Base-by-base conservation (phyloP, 2,113 vertebrate genomes). In the Chlorodrepanis virens region DNA sequence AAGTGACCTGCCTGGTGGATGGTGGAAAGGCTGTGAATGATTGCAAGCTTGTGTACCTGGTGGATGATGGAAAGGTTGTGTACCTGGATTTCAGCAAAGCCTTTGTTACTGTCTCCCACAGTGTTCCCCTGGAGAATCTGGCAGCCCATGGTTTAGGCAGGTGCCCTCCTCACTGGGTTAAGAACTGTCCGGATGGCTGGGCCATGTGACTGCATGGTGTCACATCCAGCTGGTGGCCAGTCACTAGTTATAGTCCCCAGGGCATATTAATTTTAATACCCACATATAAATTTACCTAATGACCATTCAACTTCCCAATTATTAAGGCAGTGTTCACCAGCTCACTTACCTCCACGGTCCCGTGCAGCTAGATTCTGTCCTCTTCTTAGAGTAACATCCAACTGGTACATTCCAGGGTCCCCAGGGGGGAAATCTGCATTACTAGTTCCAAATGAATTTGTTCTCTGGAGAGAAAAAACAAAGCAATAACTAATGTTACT, bases 351-450 rank as follows among this genome's bases (percentile, higher is more conserved):
- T 98, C 99, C 99, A 83, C 99, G 97, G 96, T 99, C 99, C 49
- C 99, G 98, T 83, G 99, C 99, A 94, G 99, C 99, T 92, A 99
- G 98, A 97, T 98, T 98, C 90, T 98, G 98, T 96, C 99, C 99
- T 97, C 98, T 99, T 97, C 97, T 99, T 68, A 99, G 97, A 91
- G 98, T 97, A 83, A 99, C 83, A n/a, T 99, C 99, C 98, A 99
- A 74, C 96, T 99, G 99, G 98, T 99, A 99, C 98, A 99, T 99
- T 94, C 98, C 97, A 90, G 98, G 98, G 70, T 98, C 97, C 18
- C 95, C 95, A 59, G 97, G 79, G 37, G 97, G 90, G 42, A 97
- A 94, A 94, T 99, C 98, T 89, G 98, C 98, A 99, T 99, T 98
- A 98, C 98, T 98, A 60, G 98, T 97, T 90, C 97, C 98, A 97